phyloP scores from a whole-genome alignment of 2,888 invertebrate genomes.

The Calliscelio sp. region DNA sequence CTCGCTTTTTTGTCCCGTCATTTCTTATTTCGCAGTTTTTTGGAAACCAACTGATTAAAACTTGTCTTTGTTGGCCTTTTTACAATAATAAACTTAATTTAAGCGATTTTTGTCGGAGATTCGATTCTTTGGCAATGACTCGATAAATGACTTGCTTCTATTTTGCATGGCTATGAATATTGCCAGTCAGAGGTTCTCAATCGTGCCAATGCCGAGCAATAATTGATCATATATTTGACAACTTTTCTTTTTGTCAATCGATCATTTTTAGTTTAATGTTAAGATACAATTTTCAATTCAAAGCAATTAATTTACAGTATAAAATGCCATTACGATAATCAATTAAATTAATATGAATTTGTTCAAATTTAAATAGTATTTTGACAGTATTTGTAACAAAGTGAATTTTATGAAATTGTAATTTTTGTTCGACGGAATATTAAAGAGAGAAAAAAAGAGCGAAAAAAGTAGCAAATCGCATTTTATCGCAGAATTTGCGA shows the following conservation, averaged over 20 bases:
- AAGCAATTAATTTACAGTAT: too few species aligned
- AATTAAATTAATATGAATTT: too few species aligned
- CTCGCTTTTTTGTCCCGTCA: neutral
- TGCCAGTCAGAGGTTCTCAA: constrained; percentile 61
- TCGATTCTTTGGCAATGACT: constrained; percentile 66
- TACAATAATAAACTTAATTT: constrained; percentile 43
- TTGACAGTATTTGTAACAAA: too few species aligned
- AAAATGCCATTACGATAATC: too few species aligned
- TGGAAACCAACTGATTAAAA: too few species aligned
- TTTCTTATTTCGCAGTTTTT: neutral
- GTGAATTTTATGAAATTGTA: neutral
- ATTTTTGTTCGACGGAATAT: neutral
- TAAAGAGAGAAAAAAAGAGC: neutral
- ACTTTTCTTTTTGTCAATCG: too few species aligned
- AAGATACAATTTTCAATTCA: too few species aligned
- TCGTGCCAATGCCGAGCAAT: neutral
- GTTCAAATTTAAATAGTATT: too few species aligned
- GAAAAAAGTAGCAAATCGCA: constrained; percentile 3
- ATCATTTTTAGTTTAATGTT: too few species aligned
- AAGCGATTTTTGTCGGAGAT: constrained; percentile 59
- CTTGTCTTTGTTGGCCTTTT: neutral
- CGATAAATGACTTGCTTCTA: constrained; percentile 68
- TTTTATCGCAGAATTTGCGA: constrained; percentile 1
- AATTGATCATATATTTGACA: neutral
- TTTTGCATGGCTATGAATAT: constrained; percentile 72